Percentiles rank a stretch among this genome's conserved stretches.
phyloP scores from a whole-genome alignment of 2,113 vertebrate species.

The Maylandia zebra region DNA sequence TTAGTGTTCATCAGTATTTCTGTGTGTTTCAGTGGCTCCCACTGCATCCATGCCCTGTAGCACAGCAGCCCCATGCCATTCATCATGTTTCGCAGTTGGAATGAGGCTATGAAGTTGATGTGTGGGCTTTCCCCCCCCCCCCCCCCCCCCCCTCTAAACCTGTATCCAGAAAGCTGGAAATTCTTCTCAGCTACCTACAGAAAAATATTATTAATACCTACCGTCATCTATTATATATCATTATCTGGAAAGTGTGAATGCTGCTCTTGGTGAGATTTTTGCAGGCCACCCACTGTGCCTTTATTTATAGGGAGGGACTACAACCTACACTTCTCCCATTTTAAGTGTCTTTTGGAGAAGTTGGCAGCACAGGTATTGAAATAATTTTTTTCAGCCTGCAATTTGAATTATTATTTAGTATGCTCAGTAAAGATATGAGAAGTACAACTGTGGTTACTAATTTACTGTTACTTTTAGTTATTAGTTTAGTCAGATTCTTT shows the following conservation, averaged over 20 bases:
- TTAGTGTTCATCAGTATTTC: neutral
- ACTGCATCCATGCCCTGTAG: neutral
- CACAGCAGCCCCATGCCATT: neutral
- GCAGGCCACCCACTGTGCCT: neutral
- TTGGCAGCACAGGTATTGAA: neutral
- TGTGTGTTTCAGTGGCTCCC: neutral
- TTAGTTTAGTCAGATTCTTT: neutral
- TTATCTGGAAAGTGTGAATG: neutral
- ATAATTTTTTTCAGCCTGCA: neutral
- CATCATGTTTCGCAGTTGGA: neutral
- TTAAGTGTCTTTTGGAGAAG: neutral
- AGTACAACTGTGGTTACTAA: neutral
- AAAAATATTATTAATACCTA: neutral
- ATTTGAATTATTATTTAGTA: neutral
- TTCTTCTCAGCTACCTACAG: neutral
- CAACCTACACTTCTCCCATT: neutral
- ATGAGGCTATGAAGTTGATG: neutral
- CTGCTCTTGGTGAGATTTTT: neutral
- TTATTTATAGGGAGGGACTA: neutral
- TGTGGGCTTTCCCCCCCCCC: neutral
- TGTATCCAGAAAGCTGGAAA: neutral
- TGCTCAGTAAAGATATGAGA: neutral
- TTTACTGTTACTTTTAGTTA: neutral
- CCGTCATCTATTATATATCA: neutral
- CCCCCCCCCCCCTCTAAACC: accelerated